These are phyloP conservation scores for Hydrotaea diabolus DNA, from an alignment of 2,888 invertebrate genomes.

Conservation along the genomic window DNA sequence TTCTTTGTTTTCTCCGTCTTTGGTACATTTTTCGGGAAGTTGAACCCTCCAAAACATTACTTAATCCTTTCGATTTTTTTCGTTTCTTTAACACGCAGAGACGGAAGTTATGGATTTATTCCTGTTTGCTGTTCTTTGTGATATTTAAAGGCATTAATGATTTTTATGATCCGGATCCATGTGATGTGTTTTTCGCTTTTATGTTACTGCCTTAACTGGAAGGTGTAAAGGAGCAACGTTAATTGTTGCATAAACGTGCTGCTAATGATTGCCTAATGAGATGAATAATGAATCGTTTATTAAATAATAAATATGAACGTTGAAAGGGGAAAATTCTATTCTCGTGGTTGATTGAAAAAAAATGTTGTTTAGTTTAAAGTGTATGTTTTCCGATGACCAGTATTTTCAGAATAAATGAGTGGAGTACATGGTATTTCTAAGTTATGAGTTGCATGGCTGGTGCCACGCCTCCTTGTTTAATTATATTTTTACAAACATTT, in stretches of 20 bases:
- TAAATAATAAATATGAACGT: slow-evolving; percentile 2
- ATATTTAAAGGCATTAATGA: slow-evolving; percentile 28
- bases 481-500: no score
- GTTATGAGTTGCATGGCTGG: no score
- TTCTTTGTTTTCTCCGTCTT: background rate
- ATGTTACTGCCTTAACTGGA: slow-evolving; percentile 35
- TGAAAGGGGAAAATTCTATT: background rate
- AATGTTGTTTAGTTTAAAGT: no score
- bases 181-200: slow-evolving; percentile 40
- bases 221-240: slow-evolving; percentile 25
- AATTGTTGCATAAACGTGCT: slow-evolving; percentile 19
- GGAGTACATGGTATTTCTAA: no score
- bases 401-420: no score
- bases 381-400: no score
- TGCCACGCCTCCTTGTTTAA: no score
- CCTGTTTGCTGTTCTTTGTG: slow-evolving; percentile 34
- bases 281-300: slow-evolving; percentile 44
- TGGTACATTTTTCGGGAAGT: background rate
- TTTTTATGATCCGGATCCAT: slow-evolving; percentile 41
- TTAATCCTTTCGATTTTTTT: background rate
- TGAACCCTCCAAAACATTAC: background rate
- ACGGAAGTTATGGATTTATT: slow-evolving; percentile 53
- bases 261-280: slow-evolving; percentile 43
- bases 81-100: background rate
- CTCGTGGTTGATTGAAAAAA: background rate